Evolutionary conservation across 2,113 vertebrate species (phyloP), one percentile per base, ranked within the genome.

Genomic region (Scomber japonicus): DNA sequence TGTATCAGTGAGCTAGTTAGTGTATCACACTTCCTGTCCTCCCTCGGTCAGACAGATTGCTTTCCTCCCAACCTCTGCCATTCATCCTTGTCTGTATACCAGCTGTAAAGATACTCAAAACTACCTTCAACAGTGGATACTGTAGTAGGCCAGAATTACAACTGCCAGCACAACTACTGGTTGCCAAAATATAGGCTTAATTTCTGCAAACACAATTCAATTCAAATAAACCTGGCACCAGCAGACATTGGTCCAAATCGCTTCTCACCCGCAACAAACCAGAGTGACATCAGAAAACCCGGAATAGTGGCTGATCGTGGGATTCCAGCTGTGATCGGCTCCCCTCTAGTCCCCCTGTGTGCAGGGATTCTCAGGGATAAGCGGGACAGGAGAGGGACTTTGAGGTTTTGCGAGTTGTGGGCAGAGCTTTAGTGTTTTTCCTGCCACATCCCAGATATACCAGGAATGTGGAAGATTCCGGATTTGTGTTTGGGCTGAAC

Each of bases 401-500:
- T 91, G 89, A 81, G 86, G 70, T 78, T 82, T 86, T 84, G 70
- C 15, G 70, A 85, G 66, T 87, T 84, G 81, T 59, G 78, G 69
- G 79, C 57, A 79, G 77, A 87, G 91, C 67, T 87, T 78, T 85
- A 81, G 80, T 84, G 77, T 90, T 88, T 75, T 24, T 84, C 59
- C 53, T 16, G 13, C 72, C 76, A 93, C 82, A 93, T 90, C 92
- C 87, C 84, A 80, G 82, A 90, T 84, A 92, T 84, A 87, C 88
- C 77, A 82, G 80, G 85, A 89, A 93, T 83, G 85, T 57, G 66
- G 57, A 81, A 82, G 71, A 88, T 83, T 89, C 84, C 7, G 93
- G 91, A 92, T 94, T 93, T 94, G 90, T 93, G 87, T 93, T 87
- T 75, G 83, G 86, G 92, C 89, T 93, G 90, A 95, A 93, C 93